A percentile compares a stretch with the other conserved stretches of the same genome.
Evolutionary conservation across 2,797 vertebrate species (phyloP).

Genomic region (Halcyon badia): DNA sequence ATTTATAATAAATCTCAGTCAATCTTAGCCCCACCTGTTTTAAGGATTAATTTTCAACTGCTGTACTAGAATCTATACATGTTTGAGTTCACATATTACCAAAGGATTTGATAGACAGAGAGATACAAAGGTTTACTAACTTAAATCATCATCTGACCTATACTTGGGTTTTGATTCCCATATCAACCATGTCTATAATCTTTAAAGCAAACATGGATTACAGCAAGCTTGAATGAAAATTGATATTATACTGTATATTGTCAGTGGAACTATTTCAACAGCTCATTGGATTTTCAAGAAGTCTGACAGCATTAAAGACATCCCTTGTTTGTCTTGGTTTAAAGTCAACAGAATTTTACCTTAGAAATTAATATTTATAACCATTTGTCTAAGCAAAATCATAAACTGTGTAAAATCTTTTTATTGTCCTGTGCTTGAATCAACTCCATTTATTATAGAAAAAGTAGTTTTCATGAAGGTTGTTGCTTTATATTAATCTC

Average conservation of each 20-base stretch:
- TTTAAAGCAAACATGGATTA: constrained; percentile 72
- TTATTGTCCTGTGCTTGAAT: not conserved
- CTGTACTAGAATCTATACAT: constrained; percentile 13
- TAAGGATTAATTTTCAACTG: constrained; percentile 56
- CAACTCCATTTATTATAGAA: not conserved
- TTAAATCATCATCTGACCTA: constrained; percentile 65
- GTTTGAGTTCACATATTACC: constrained; percentile 51
- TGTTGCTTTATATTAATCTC: not conserved
- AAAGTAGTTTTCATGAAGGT: not conserved
- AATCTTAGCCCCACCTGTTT: constrained; percentile 8
- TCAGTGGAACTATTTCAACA: constrained; percentile 35
- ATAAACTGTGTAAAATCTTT: not conserved
- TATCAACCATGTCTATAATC: constrained; percentile 69
- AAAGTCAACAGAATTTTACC: constrained; percentile 24
- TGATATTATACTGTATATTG: constrained; percentile 31
- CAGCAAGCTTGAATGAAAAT: constrained; percentile 43
- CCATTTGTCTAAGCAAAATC: not conserved
- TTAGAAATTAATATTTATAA: constrained; percentile 41
- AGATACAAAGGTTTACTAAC: constrained; percentile 46
- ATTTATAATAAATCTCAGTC: not conserved
- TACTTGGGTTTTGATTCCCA: constrained; percentile 67
- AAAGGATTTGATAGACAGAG: constrained; percentile 43
- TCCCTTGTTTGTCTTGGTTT: constrained; percentile 29
- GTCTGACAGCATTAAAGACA: constrained; percentile 12
- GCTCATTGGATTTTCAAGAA: constrained; percentile 42